phyloP scores from a whole-genome alignment of 2,888 invertebrate genomes.

The Pheosia gnoma region DNA sequence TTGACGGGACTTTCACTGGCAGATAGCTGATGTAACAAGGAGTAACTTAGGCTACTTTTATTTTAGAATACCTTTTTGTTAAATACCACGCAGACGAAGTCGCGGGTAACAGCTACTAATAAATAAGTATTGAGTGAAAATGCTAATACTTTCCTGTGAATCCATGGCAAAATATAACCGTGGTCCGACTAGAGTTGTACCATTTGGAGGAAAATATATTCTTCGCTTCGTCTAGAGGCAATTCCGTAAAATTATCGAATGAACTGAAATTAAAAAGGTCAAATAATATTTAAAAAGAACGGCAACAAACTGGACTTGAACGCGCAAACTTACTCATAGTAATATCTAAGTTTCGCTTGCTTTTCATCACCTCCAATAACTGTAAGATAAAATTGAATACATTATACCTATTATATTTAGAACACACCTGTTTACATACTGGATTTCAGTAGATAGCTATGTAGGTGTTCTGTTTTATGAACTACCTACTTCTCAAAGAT shows the following conservation, averaged over 20 bases:
- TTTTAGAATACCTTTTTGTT: no score
- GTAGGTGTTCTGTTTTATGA: no score
- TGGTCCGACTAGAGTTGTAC: constrained; percentile 56
- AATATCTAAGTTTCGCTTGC: constrained; percentile 53
- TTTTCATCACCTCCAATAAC: constrained; percentile 45
- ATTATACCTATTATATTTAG: background rate
- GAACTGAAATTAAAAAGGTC: constrained; percentile 49
- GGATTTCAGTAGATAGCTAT: no score
- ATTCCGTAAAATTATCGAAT: constrained; percentile 59
- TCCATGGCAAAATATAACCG: constrained; percentile 65
- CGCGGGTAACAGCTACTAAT: no score
- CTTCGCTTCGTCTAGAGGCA: constrained; percentile 50
- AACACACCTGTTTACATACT: no score
- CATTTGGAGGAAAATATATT: constrained; percentile 56
- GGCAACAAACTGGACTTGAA: background rate
- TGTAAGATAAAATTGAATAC: constrained; percentile 35
- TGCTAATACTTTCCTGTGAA: constrained; percentile 58
- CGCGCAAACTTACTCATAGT: constrained; percentile 38
- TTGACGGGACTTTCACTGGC: no score
- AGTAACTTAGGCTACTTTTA: no score
- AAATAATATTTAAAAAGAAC: background rate
- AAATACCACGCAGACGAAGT: no score
- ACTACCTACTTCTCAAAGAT: no score
- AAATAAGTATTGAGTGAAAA: constrained; percentile 6
- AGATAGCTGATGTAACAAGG: no score